Base-by-base conservation (phyloP, 2,113 vertebrate species). In the Climacteris rufus region DNA sequence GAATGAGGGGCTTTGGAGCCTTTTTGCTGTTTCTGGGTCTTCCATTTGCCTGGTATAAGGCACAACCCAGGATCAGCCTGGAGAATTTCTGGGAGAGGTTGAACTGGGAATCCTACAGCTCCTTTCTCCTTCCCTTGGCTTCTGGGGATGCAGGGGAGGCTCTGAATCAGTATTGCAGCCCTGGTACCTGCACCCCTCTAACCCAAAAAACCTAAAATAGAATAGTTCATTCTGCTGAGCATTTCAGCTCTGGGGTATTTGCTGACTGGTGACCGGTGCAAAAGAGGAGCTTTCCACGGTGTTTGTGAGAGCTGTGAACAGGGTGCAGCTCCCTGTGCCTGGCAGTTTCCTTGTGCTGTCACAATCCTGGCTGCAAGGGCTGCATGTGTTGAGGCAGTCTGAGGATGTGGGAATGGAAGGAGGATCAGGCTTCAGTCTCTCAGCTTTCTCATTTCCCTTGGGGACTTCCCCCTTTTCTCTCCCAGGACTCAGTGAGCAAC, bases 341-440 rank as follows among this genome's bases (percentile, higher is more conserved):
- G 42, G 53, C 22, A 42, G 40, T 8, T 53, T 37, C 42, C 35
- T 60, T 45, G 40, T 52, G 40, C 31, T 77, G 6, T 13, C 1
- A 0, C 39, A 21, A 39, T 5, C 17, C 33, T 72, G 78, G 50
- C 83, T 90, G 47, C 49, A 19, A 59, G 31, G 49, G 42, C 27
- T 80, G 31, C 1, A 0, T 7, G 7, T 37, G 4, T 75, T 85
- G 21, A 64, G 1, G 24, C 37, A 31, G 0, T 11, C 37, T 65
- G 87, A 68, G 63, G 59, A 86, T 53, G 44, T 52, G 78, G 52
- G 66, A 64, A 59, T 0, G 1, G n/a, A 53, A 45, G 16, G 12
- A 92, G 24, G 71, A 85, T 28, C 13, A 14, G 11, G 6, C 30
- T 69, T 70, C 61, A 30, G 2, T 13, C 30, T 69, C 25, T 66